These are phyloP conservation scores for Campylomormyrus numenius DNA, from an alignment of 2,113 vertebrate species.

Conservation along the genomic window DNA sequence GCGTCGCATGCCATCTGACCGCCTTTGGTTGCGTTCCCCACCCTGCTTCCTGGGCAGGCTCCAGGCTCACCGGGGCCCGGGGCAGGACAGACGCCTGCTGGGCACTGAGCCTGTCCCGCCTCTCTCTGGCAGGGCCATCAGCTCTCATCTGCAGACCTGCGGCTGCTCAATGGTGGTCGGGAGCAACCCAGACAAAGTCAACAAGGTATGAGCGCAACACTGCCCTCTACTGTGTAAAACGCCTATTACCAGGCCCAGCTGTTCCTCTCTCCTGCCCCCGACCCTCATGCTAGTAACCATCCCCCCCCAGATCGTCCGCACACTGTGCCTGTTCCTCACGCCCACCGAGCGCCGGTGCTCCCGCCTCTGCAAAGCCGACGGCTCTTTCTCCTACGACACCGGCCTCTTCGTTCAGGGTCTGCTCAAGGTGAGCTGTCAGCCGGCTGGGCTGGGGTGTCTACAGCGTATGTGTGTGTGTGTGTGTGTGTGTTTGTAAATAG, in stretches of 20 bases:
- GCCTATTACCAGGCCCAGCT: background rate
- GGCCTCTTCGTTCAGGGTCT: constrained; percentile 95
- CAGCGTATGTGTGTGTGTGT: background rate
- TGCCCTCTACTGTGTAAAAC: background rate
- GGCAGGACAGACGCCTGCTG: background rate
- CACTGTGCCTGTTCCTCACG: constrained; percentile 12
- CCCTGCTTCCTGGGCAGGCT: background rate
- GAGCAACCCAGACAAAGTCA: constrained; percentile 93
- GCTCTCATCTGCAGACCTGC: constrained; percentile 94
- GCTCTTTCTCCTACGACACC: constrained; percentile 87
- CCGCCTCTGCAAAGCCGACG: constrained; percentile 76
- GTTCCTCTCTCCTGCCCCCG: background rate
- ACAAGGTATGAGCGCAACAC: constrained; percentile 73
- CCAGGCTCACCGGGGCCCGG: background rate
- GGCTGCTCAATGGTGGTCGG: constrained; percentile 94
- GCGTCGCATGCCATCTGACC: background rate
- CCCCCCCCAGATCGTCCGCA: constrained; percentile 69
- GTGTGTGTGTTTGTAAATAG: no score
- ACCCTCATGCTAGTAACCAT: background rate
- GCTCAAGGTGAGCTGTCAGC: constrained; percentile 74
- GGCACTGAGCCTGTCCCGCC: no score
- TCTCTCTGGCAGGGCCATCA: constrained; percentile 75
- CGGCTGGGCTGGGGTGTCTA: no score
- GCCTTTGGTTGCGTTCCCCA: background rate
- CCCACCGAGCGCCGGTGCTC: constrained; percentile 80